Conservation (phyloP, 2,888 invertebrate genomes). For the Papilio protenor region DNA sequence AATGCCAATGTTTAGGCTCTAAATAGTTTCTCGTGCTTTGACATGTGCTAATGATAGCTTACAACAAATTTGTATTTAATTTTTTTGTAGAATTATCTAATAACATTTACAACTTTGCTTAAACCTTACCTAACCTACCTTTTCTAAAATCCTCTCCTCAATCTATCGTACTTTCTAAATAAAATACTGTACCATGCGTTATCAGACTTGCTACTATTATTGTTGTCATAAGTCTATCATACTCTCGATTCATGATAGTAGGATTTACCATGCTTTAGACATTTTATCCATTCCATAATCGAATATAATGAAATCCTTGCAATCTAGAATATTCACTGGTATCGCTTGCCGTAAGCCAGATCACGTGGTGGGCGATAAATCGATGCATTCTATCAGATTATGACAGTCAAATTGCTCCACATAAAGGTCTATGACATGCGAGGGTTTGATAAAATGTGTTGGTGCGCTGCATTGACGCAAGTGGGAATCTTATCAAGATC, state of each 20-base stretch:
- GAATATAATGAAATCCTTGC: neutral
- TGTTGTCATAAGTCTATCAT: neutral
- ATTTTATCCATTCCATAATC: neutral
- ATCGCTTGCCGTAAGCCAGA: neutral
- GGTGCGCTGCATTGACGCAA: slow-evolving; percentile 55
- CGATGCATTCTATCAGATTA: slow-evolving; percentile 33
- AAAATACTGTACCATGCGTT: neutral
- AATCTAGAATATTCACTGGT: neutral
- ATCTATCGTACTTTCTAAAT: neutral
- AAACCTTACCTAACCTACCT: neutral
- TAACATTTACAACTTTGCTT: neutral
- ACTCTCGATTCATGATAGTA: too few relatives aligned
- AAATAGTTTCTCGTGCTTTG: slow-evolving; percentile 17
- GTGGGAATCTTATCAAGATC: slow-evolving; percentile 52
- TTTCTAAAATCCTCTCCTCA: neutral
- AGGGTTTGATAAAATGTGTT: slow-evolving; percentile 48
- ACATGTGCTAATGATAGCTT: slow-evolving; percentile 10
- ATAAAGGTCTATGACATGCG: slow-evolving; percentile 55
- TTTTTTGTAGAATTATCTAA: neutral
- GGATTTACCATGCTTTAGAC: too few relatives aligned
- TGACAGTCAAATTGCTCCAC: slow-evolving; percentile 50
- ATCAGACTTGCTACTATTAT: neutral
- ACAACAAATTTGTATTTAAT: neutral
- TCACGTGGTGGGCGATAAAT: slow-evolving; percentile 43
- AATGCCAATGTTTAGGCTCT: slow-evolving; percentile 8